Evolutionary conservation across 2,797 vertebrate genomes (phyloP).

Genomic region (Balearica regulorum): DNA sequence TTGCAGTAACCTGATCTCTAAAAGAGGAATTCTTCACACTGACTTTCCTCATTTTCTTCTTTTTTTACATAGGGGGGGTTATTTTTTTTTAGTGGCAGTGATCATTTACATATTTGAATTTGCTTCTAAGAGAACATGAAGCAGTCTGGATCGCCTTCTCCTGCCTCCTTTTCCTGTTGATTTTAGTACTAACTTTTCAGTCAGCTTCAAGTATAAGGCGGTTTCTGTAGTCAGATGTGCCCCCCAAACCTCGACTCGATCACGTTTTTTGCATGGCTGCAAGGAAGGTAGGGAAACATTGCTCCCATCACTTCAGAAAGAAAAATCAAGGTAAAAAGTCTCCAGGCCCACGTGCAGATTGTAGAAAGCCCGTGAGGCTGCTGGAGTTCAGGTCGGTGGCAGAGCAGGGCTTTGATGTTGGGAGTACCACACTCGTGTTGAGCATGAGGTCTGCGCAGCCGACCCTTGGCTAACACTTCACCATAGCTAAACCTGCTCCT

Average conservation of each 20-base stretch:
- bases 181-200: not conserved
- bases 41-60: not conserved
- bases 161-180: not conserved
- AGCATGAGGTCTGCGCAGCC: not conserved
- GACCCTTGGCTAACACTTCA: not conserved
- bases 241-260: not conserved
- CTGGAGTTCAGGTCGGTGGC: not conserved
- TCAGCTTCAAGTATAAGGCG: not conserved
- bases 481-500: not conserved
- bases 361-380: not conserved
- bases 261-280: not conserved
- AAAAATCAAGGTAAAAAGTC: not conserved
- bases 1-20: not conserved
- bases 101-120: not conserved
- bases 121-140: not conserved
- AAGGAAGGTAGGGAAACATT: not conserved
- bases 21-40: not conserved
- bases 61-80: not conserved
- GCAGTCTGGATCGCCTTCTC: not conserved
- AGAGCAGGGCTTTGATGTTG: not conserved
- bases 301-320: not conserved
- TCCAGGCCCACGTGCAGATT: not conserved
- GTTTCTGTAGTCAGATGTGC: not conserved
- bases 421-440: not conserved
- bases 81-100: not conserved